Conservation (phyloP, 2,797 vertebrate species). For the Brachyalestes nurse region DNA sequence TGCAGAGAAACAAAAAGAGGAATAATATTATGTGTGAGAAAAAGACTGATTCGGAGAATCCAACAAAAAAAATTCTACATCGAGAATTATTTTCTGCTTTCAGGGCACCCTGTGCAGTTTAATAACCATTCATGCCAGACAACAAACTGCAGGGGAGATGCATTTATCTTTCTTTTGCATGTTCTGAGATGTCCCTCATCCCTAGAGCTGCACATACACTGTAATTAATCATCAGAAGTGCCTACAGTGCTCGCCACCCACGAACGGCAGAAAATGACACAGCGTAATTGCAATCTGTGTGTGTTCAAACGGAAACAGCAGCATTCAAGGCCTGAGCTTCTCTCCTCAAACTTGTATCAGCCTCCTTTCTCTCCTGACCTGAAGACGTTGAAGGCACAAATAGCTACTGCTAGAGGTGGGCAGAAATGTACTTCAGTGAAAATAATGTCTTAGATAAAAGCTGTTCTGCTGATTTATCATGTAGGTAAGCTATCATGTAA, state of each 20-base stretch:
- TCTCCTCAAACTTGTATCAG: conserved; percentile 1
- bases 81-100: conserved; percentile 1
- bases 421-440: neutral
- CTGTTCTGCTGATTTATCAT: no score
- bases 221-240: conserved; percentile 27
- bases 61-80: neutral
- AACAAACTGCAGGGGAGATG: conserved; percentile 15
- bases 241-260: conserved; percentile 29
- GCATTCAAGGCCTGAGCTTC: neutral
- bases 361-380: neutral
- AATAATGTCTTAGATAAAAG: no score
- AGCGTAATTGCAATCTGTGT: conserved; percentile 20
- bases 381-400: neutral
- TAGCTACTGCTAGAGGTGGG: neutral
- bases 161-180: conserved; percentile 20
- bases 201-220: conserved; percentile 9
- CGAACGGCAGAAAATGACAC: conserved; percentile 15
- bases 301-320: conserved; percentile 18
- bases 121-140: conserved; percentile 14
- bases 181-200: conserved; percentile 20
- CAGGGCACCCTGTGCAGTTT: neutral
- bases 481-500: no score
- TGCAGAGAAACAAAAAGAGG: neutral
- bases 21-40: neutral
- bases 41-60: neutral